Percentiles rank a stretch among this genome's conserved stretches.
Evolutionary conservation across 2,888 invertebrate genomes (phyloP).

Genomic region (Heliothis peltigera): DNA sequence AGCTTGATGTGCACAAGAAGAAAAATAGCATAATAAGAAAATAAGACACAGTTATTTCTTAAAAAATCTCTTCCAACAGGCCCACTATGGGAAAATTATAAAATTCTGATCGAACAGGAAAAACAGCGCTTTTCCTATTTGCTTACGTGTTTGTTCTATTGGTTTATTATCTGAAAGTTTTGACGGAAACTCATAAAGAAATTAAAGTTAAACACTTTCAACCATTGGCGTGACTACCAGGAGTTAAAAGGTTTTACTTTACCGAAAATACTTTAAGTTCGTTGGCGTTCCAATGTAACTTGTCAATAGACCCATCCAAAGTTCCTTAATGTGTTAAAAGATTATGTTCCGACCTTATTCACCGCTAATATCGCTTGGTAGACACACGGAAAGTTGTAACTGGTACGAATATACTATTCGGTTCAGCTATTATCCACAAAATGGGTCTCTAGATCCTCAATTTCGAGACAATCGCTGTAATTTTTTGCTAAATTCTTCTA

Average conservation of each 20-base stretch:
- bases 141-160: neutral
- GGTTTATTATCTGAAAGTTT: slow-evolving; percentile 24
- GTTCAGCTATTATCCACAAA: slow-evolving; percentile 32
- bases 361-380: slow-evolving; percentile 39
- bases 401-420: slow-evolving; percentile 49
- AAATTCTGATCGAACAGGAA: neutral
- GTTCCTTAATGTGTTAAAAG: slow-evolving; percentile 58
- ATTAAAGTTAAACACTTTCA: slow-evolving; percentile 50
- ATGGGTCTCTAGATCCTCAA: slow-evolving; percentile 20
- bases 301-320: slow-evolving; percentile 66
- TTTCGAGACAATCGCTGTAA: slow-evolving; percentile 8
- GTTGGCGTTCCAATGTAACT: slow-evolving; percentile 53
- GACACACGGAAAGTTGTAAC: slow-evolving; percentile 47
- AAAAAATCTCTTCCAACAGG: too few species aligned
- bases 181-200: slow-evolving; percentile 50
- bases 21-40: too few species aligned
- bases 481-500: slow-evolving; percentile 14
- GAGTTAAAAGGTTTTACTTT: slow-evolving; percentile 67
- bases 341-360: slow-evolving; percentile 56
- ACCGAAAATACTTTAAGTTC: slow-evolving; percentile 68
- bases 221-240: slow-evolving; percentile 67
- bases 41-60: too few species aligned
- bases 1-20: too few species aligned
- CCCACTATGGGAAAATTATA: too few species aligned
- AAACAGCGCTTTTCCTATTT: neutral